A percentile compares a stretch with the other conserved stretches of the same genome.
phyloP scores from a whole-genome alignment of 2,888 invertebrate species.

The Tridacna crocea region DNA sequence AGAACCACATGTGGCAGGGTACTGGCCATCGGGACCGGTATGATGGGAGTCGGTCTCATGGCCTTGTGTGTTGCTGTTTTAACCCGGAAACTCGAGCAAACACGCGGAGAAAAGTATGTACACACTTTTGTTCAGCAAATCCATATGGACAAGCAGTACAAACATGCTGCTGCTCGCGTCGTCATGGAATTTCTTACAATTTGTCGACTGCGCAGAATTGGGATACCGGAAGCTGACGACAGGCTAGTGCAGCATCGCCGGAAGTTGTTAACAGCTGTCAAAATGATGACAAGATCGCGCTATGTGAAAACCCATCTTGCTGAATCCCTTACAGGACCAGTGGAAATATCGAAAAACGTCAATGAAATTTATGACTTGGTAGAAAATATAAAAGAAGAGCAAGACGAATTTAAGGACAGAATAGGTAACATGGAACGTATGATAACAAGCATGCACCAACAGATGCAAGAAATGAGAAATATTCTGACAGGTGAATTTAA shows the following conservation, averaged over 20 bases:
- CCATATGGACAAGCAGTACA: slow-evolving; percentile 68
- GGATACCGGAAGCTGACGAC: slow-evolving; percentile 55
- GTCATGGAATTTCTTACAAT: slow-evolving; percentile 69
- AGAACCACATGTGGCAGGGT: slow-evolving; percentile 75
- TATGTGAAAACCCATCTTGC: slow-evolving; percentile 68
- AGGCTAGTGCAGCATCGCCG: slow-evolving; percentile 68
- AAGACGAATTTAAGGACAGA: slow-evolving; percentile 63
- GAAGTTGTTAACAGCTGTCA: slow-evolving; percentile 69
- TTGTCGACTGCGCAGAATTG: slow-evolving; percentile 68
- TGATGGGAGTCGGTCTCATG: slow-evolving; percentile 79
- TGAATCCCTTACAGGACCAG: slow-evolving; percentile 71
- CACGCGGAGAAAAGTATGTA: slow-evolving; percentile 74
- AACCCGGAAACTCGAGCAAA: slow-evolving; percentile 77
- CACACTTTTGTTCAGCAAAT: slow-evolving; percentile 76
- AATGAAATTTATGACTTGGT: slow-evolving; percentile 68
- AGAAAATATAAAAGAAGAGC: slow-evolving; percentile 66
- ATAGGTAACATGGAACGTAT: slow-evolving; percentile 69
- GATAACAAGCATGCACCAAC: slow-evolving; percentile 66
- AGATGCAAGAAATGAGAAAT: slow-evolving; percentile 64
- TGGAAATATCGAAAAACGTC: slow-evolving; percentile 72
- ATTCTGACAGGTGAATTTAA: slow-evolving; percentile 39
- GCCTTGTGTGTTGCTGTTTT: slow-evolving; percentile 77
- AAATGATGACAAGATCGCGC: slow-evolving; percentile 70
- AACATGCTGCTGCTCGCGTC: slow-evolving; percentile 72
- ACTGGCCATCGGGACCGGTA: slow-evolving; percentile 72